Percentiles rank a stretch among this genome's conserved stretches.
Conservation (phyloP, 2,888 invertebrate species). For the Silvanus unidentatus region DNA sequence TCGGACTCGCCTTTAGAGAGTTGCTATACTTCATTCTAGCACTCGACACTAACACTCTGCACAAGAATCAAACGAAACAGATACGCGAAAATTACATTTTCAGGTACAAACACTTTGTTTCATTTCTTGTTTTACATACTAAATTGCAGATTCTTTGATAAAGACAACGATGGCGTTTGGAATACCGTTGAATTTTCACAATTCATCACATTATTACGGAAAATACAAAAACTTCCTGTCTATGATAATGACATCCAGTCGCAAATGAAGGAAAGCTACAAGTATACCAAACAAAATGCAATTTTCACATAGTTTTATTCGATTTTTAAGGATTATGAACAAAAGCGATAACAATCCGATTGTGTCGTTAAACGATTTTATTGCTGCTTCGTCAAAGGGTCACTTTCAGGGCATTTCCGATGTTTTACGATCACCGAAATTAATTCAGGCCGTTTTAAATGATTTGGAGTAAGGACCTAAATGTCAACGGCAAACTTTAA, state of each 20-base stretch:
- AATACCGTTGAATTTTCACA: conserved; percentile 56
- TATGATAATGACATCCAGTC: conserved; percentile 52
- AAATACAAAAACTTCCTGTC: conserved; percentile 49
- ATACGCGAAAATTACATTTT: conserved; percentile 66
- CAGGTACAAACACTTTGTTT: conserved; percentile 18
- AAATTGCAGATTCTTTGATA: conserved; percentile 54
- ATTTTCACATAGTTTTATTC: neutral
- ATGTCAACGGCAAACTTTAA: no score
- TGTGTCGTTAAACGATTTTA: conserved; percentile 44
- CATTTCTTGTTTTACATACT: neutral
- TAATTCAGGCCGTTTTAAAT: no score
- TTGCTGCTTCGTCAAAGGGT: conserved; percentile 27
- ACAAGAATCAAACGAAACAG: conserved; percentile 61
- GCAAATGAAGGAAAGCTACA: conserved; percentile 47
- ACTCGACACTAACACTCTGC: conserved; percentile 59
- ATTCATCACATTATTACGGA: conserved; percentile 52
- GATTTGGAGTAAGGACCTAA: no score
- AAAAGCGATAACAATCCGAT: conserved; percentile 39
- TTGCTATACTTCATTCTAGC: conserved; percentile 58
- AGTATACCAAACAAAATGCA: conserved; percentile 15
- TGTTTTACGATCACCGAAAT: no score
- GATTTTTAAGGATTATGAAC: conserved; percentile 25
- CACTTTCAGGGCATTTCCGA: no score
- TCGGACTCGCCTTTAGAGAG: conserved; percentile 53
- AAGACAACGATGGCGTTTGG: conserved; percentile 49